Evolutionary conservation across 2,113 vertebrate genomes (phyloP).

Genomic region (Panurus biarmicus): DNA sequence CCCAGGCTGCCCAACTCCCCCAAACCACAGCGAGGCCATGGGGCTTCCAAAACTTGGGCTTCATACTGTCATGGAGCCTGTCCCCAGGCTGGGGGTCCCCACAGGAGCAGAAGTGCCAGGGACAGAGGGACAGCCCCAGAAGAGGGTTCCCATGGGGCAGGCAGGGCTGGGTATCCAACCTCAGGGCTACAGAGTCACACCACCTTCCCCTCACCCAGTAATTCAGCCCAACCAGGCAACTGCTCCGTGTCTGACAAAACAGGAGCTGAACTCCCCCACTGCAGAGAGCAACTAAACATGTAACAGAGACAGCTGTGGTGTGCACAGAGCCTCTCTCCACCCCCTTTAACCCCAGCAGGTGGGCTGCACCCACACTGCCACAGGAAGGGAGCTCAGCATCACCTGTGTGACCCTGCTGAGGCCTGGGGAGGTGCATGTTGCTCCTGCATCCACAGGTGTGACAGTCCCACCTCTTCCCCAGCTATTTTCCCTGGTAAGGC

Average conservation of each 20-base stretch:
- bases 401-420: background rate
- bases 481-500: background rate
- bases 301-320: background rate
- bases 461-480: background rate
- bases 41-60: background rate
- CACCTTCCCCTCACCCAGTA: background rate
- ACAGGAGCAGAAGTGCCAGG: background rate
- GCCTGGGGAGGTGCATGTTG: background rate
- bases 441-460: background rate
- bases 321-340: accelerated
- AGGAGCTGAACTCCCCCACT: background rate
- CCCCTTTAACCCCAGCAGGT: background rate
- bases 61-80: background rate
- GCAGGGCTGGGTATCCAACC: background rate
- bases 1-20: background rate
- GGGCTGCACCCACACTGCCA: background rate
- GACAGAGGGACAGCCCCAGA: background rate
- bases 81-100: background rate
- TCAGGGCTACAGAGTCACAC: background rate
- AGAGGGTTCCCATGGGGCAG: background rate
- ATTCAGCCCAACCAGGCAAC: background rate
- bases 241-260: accelerated
- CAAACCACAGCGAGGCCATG: background rate
- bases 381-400: background rate
- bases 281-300: background rate